Evolutionary conservation across 2,797 vertebrate genomes (phyloP).

Genomic region (Gallinago stenura): DNA sequence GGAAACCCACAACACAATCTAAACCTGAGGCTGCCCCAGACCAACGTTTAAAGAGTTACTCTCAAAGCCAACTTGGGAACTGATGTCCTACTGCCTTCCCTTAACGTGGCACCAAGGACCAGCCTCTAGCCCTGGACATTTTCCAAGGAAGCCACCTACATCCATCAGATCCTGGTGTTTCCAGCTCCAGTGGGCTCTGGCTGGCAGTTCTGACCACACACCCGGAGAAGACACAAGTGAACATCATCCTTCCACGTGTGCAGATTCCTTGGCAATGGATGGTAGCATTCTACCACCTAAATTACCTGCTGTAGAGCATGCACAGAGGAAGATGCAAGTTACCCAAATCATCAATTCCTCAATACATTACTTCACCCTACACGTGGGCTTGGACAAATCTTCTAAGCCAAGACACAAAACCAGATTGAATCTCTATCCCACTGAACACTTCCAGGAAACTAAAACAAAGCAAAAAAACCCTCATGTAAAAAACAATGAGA

Average conservation of each 20-base stretch:
- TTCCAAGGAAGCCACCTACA: neutral
- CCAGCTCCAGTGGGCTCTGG: neutral
- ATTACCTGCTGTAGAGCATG: neutral
- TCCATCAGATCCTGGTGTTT: neutral
- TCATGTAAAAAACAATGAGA: neutral
- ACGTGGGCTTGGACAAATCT: neutral
- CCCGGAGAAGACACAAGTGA: neutral
- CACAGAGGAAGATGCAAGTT: neutral
- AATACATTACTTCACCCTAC: neutral
- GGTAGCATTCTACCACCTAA: neutral
- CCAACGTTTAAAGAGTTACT: neutral
- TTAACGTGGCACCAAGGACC: neutral
- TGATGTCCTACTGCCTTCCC: neutral
- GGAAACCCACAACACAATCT: neutral
- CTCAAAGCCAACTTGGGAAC: neutral
- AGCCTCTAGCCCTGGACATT: neutral
- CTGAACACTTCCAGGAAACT: neutral
- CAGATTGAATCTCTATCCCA: neutral
- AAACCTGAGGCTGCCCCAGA: neutral
- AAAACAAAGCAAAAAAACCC: neutral
- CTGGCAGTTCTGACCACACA: neutral
- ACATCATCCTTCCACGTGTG: fast-evolving
- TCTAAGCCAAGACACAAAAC: neutral
- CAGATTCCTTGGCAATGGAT: neutral
- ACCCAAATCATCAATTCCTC: neutral